Conservation (phyloP, 2,113 vertebrate genomes). For the Chunga burmeisteri region DNA sequence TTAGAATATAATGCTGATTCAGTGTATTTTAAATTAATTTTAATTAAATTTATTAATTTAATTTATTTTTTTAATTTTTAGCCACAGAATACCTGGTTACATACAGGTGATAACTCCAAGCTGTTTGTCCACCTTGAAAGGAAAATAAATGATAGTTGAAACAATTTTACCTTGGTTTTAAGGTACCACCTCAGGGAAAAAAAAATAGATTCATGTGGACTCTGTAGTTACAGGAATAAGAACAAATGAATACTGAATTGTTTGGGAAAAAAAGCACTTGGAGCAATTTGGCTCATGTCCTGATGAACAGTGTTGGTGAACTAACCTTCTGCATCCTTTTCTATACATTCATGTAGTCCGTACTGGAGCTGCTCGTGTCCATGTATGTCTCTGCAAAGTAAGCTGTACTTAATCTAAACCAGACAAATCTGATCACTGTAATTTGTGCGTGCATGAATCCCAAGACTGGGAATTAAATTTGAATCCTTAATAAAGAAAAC, state of each 20-base stretch:
- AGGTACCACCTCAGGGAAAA: not conserved
- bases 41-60: too few relatives aligned
- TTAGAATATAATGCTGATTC: too few relatives aligned
- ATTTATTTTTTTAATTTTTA: not conserved
- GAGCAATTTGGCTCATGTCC: not conserved
- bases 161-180: not conserved
- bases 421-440: not conserved
- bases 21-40: not conserved
- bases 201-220: not conserved
- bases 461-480: not conserved
- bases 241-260: not conserved
- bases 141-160: not conserved
- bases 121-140: not conserved
- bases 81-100: too few relatives aligned
- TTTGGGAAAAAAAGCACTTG: not conserved
- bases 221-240: not conserved
- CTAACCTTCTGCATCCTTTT: not conserved
- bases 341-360: accelerated
- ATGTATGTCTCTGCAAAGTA: not conserved
- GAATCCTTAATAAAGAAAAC: not conserved
- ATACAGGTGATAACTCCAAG: not conserved
- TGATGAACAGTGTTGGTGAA: not conserved
- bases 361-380: not conserved
- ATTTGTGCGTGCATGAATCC: not conserved
- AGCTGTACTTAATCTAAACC: not conserved